Evolutionary conservation across 1,140 invertebrate species (phyloP).

Genomic region (Trachymyrmex cornetzi): DNA sequence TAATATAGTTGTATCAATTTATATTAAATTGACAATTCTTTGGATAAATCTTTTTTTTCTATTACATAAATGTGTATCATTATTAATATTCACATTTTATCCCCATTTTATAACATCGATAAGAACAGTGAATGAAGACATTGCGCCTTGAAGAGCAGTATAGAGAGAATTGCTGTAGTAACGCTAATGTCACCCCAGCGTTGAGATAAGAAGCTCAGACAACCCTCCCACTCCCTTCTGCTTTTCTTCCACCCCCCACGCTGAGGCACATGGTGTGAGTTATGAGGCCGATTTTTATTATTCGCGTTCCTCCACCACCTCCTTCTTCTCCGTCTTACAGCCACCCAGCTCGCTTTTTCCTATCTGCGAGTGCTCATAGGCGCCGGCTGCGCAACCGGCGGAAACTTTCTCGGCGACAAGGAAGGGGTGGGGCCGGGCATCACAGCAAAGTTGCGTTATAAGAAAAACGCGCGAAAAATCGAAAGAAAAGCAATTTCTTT

Average conservation of each 20-base stretch:
- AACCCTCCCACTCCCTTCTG: slow-evolving; percentile 23
- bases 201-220: slow-evolving; percentile 85
- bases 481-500: slow-evolving; percentile 62
- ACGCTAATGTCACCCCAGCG: slow-evolving; percentile 84
- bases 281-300: slow-evolving; percentile 87
- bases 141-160: slow-evolving; percentile 77
- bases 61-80: not conserved
- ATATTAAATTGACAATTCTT: not conserved
- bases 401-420: slow-evolving; percentile 75
- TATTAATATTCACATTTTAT: slow-evolving; percentile 2
- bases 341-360: slow-evolving; percentile 72
- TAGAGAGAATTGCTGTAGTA: slow-evolving; percentile 84
- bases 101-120: not conserved
- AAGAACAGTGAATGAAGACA: slow-evolving; percentile 17
- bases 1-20: not conserved
- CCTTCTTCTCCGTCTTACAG: slow-evolving; percentile 53
- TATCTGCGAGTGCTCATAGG: slow-evolving; percentile 78
- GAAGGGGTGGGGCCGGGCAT: slow-evolving; percentile 51
- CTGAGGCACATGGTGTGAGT: slow-evolving; percentile 82
- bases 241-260: slow-evolving; percentile 79
- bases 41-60: not conserved
- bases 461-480: slow-evolving; percentile 59
- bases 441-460: slow-evolving; percentile 43
- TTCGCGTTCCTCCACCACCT: slow-evolving; percentile 79
- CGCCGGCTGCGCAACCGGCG: slow-evolving; percentile 74